Conservation (phyloP, 2,797 vertebrate species). For the Thalassophryne amazonica region DNA sequence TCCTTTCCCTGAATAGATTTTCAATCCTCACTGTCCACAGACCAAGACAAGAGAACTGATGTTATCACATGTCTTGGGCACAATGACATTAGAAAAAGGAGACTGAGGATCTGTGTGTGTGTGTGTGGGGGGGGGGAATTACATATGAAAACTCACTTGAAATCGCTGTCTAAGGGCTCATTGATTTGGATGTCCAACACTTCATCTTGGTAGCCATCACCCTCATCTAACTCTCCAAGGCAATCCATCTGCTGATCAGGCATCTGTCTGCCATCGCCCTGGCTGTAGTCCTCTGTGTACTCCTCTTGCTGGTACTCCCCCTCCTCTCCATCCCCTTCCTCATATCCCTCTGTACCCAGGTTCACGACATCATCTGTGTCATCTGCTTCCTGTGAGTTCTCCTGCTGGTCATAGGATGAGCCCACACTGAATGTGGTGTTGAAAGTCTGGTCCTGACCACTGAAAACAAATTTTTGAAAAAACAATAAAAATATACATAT, state of each 20-base stretch:
- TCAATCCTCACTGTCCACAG: constrained; percentile 69
- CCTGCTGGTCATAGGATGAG: constrained; percentile 81
- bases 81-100: constrained; percentile 65
- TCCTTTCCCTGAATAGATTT: constrained; percentile 83
- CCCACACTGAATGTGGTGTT: constrained; percentile 79
- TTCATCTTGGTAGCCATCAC: constrained; percentile 85
- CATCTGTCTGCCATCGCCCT: constrained; percentile 74
- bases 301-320: constrained; percentile 71
- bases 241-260: constrained; percentile 86
- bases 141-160: constrained; percentile 83
- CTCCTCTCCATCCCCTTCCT: constrained; percentile 57
- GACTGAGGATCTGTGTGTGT: constrained; percentile 12
- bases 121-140: constrained; percentile 10
- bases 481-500: background rate
- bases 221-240: constrained; percentile 77
- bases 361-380: constrained; percentile 83
- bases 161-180: constrained; percentile 93
- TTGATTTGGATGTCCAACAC: constrained; percentile 96
- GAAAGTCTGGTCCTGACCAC: constrained; percentile 84
- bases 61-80: constrained; percentile 81
- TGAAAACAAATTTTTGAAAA: constrained; percentile 46
- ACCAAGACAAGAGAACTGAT: constrained; percentile 72
- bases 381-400: constrained; percentile 75
- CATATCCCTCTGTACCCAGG: constrained; percentile 77
- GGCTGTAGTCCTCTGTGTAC: constrained; percentile 81